phyloP scores from a whole-genome alignment of 2,113 vertebrate species.

The Nothocercus julius region DNA sequence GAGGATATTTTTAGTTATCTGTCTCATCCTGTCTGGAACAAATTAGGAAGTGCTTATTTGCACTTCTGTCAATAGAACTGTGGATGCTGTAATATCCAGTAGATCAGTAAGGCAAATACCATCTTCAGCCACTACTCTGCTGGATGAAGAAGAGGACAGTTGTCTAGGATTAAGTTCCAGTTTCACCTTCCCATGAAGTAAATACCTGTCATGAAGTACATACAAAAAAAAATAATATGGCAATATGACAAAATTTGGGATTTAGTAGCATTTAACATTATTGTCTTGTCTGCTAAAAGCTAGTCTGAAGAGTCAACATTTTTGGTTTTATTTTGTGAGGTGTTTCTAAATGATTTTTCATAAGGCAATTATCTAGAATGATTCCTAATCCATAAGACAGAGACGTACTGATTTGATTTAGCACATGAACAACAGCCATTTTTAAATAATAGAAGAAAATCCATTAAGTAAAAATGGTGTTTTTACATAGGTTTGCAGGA shows the following conservation, averaged over 20 bases:
- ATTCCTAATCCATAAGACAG: not conserved
- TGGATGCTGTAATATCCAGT: not conserved
- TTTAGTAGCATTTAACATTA: not conserved
- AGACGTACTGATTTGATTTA: not conserved
- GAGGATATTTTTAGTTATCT: constrained; percentile 27
- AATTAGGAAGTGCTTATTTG: not conserved
- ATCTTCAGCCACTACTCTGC: not conserved
- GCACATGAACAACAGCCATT: not conserved
- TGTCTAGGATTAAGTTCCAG: not conserved
- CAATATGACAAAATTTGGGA: not conserved
- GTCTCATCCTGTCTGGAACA: not conserved
- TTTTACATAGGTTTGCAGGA: not conserved
- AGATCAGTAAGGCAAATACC: not conserved
- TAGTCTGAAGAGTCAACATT: not conserved
- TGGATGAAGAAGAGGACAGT: not conserved
- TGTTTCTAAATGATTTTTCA: not conserved
- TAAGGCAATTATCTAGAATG: not conserved
- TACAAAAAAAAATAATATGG: not conserved
- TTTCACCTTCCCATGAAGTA: not conserved
- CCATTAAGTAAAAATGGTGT: accelerated
- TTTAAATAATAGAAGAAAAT: not conserved
- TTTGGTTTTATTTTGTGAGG: not conserved
- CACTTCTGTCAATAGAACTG: not conserved
- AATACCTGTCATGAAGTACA: not conserved
- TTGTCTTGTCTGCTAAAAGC: not conserved